Evolutionary conservation across 2,113 vertebrate species (phyloP).

Genomic region (Microcebus ravelobensis): DNA sequence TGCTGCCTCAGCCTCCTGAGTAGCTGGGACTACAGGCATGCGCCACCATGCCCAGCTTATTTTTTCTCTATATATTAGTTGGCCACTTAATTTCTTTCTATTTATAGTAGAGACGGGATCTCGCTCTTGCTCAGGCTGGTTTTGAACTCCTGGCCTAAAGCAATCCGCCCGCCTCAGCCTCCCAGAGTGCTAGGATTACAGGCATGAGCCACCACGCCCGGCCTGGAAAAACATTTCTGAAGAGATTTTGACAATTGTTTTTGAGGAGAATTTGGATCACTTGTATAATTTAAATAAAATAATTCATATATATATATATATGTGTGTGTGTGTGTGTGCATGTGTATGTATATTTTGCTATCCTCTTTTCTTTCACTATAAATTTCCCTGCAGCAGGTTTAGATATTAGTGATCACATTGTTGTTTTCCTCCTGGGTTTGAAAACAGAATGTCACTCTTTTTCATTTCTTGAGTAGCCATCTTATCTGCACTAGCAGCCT

Average conservation of each 20-base stretch:
- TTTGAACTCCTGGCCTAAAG: no score
- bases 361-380: not conserved
- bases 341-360: not conserved
- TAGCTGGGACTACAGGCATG: no score
- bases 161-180: no score
- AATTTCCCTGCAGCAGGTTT: not conserved
- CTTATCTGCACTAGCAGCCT: slow-evolving; percentile 42
- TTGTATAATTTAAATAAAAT: slow-evolving; percentile 29
- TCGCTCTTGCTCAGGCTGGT: no score
- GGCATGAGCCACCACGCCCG: no score
- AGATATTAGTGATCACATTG: slow-evolving; percentile 20
- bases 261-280: not conserved
- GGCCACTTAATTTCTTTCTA: no score
- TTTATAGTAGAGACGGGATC: no score
- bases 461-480: slow-evolving; percentile 54
- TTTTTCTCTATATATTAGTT: no score
- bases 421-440: slow-evolving; percentile 41
- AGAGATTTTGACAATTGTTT: not conserved
- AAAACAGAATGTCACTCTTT: slow-evolving; percentile 38
- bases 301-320: not conserved
- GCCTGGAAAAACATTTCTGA: not conserved
- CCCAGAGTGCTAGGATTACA: no score
- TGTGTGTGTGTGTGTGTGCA: no score
- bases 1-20: no score
- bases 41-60: no score